Conservation (phyloP, 2,888 invertebrate species). For the Dynastes maya region DNA sequence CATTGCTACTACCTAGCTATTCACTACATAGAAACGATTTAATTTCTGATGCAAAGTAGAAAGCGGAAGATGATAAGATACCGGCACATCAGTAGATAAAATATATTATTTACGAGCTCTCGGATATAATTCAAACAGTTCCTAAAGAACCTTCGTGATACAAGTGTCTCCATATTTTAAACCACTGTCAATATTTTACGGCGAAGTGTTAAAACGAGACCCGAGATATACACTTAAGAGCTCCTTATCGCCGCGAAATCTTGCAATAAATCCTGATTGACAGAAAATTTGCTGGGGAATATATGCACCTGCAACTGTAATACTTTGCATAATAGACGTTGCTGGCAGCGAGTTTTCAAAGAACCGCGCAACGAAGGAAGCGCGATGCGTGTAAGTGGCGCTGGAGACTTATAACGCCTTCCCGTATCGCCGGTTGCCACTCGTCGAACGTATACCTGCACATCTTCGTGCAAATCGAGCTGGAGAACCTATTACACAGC, state of each 20-base stretch:
- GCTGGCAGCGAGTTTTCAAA: conserved; percentile 27
- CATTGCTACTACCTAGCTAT: no score
- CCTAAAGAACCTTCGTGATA: neutral
- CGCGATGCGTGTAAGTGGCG: conserved; percentile 48
- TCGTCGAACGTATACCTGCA: conserved; percentile 53
- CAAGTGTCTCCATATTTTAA: neutral
- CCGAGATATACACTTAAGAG: neutral
- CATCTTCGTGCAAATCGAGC: conserved; percentile 54
- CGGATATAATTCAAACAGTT: neutral
- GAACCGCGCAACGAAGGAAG: conserved; percentile 32
- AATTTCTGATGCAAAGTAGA: no score
- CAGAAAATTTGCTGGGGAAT: conserved; percentile 29
- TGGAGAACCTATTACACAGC: conserved; percentile 51
- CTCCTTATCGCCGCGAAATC: conserved; percentile 22
- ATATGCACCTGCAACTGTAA: conserved; percentile 35
- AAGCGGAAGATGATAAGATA: no score
- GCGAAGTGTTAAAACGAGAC: conserved; percentile 4
- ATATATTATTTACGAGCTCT: neutral
- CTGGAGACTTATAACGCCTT: conserved; percentile 52
- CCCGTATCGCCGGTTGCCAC: conserved; percentile 55
- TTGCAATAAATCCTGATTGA: conserved; percentile 42
- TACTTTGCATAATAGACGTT: conserved; percentile 42
- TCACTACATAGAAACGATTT: no score
- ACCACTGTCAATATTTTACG: neutral
- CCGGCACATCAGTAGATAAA: no score